Percentiles rank a stretch among this genome's conserved stretches.
Conservation (phyloP, 2,797 vertebrate genomes). For the Crocidura indochinensis region DNA sequence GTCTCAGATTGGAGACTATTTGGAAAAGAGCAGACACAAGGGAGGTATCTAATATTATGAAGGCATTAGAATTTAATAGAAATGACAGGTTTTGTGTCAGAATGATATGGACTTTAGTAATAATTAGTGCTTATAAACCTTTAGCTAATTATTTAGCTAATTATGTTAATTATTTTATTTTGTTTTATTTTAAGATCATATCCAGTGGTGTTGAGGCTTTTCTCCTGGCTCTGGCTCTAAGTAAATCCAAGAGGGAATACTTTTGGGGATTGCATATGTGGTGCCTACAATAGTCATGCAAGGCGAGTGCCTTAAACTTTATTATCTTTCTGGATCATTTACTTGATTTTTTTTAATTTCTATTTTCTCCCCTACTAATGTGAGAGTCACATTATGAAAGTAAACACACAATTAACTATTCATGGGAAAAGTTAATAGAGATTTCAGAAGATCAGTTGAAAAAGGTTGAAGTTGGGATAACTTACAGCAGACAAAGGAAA, state of each 20-base stretch:
- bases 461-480: background rate
- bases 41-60: too few relatives aligned
- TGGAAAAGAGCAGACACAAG: background rate
- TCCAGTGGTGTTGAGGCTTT: too few relatives aligned
- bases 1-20: background rate
- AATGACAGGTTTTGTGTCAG: background rate
- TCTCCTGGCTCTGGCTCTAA: too few relatives aligned
- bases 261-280: too few relatives aligned
- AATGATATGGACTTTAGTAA: background rate
- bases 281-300: too few relatives aligned
- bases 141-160: background rate
- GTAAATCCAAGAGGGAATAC: too few relatives aligned
- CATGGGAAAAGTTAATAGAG: too few relatives aligned
- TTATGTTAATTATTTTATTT: background rate
- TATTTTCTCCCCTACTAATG: conserved; percentile 20
- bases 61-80: background rate
- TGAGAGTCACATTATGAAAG: background rate
- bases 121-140: background rate
- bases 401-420: background rate
- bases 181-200: too few relatives aligned
- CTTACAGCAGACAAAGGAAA: background rate
- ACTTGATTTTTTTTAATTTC: conserved; percentile 9
- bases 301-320: too few relatives aligned
- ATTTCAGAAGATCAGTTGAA: background rate
- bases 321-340: too few relatives aligned